Evolutionary conservation across 92 coral and sea anemone genomes (phyloP).

Genomic region (Palythoa caribaeorum): DNA sequence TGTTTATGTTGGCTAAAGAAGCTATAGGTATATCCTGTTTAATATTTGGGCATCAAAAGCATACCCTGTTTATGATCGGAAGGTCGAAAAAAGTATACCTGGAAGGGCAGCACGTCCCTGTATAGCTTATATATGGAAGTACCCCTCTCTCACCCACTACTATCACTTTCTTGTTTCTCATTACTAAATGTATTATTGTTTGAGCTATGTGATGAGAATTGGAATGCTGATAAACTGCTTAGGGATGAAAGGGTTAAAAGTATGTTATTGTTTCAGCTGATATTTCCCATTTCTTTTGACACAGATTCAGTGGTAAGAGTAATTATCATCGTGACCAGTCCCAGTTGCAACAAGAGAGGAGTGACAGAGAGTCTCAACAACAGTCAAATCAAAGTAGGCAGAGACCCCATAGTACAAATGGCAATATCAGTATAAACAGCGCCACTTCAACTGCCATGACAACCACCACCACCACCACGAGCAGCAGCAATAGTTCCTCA

Average conservation of each 20-base stretch:
- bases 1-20: too few species aligned
- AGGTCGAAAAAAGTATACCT: too few species aligned
- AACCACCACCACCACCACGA: conserved; percentile 55
- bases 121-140: not conserved
- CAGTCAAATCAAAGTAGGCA: conserved; percentile 59
- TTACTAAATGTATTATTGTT: too few species aligned
- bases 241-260: not conserved
- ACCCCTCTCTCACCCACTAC: too few species aligned
- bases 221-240: not conserved
- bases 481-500: conserved; percentile 51
- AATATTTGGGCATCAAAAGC: too few species aligned
- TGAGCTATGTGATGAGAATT: not conserved
- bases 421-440: conserved; percentile 30
- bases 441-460: conserved; percentile 37
- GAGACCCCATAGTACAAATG: conserved; percentile 73
- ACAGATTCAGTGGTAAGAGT: conserved; percentile 37
- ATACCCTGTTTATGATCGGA: too few species aligned
- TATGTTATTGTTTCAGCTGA: not conserved
- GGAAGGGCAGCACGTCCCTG: not conserved
- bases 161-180: too few species aligned
- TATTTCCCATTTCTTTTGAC: not conserved
- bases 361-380: conserved; percentile 65
- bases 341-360: conserved; percentile 65
- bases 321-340: conserved; percentile 61
- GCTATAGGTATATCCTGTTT: too few species aligned